Conservation (phyloP, 92 coral and sea anemone genomes). For the Ricordea florida region DNA sequence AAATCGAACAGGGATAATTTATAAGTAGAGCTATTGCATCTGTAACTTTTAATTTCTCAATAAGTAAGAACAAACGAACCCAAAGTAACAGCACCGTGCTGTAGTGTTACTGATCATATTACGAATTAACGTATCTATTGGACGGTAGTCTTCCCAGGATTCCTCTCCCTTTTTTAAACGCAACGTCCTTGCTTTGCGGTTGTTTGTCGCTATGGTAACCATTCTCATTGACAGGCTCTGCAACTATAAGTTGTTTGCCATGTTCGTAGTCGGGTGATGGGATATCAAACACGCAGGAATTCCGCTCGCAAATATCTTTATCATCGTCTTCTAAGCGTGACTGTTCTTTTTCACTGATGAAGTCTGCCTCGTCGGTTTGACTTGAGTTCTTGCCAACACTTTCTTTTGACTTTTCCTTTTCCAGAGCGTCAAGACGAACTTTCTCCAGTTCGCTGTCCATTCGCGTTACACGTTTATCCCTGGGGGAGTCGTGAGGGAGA, state of each 20-base stretch:
- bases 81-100: no score
- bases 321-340: slow-evolving; percentile 68
- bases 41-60: no score
- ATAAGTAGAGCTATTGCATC: no score
- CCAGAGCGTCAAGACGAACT: slow-evolving; percentile 60
- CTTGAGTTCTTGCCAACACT: slow-evolving; percentile 5
- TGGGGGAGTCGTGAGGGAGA: slow-evolving; percentile 57
- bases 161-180: neutral
- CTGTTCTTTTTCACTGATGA: slow-evolving; percentile 75
- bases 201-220: slow-evolving; percentile 13
- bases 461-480: slow-evolving; percentile 13
- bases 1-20: no score
- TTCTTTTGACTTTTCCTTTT: slow-evolving; percentile 52
- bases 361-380: slow-evolving; percentile 42
- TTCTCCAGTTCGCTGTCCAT: slow-evolving; percentile 77
- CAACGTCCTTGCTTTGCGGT: neutral
- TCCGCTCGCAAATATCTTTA: slow-evolving; percentile 74
- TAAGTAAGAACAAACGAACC: no score
- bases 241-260: no score
- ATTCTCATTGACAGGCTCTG: neutral
- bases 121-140: slow-evolving; percentile 32
- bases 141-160: slow-evolving; percentile 15
- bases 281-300: slow-evolving; percentile 70
- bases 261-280: slow-evolving; percentile 28
- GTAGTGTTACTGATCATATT: neutral